Base-by-base conservation (phyloP, 2,888 invertebrate species). In the Diarsia brunnea region DNA sequence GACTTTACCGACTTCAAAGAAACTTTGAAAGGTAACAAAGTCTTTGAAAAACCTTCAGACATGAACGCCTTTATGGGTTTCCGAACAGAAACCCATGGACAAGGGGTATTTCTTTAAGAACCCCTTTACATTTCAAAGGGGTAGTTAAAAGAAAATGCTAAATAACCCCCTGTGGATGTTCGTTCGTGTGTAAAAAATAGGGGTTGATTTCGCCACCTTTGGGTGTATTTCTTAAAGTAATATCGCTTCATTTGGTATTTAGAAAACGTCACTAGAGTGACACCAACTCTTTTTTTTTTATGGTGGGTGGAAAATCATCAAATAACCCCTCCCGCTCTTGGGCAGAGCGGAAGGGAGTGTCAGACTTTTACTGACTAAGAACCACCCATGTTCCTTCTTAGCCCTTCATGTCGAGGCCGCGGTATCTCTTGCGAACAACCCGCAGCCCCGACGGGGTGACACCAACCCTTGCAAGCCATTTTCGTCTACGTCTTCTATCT, bases 81-180 rank as follows among this genome's bases (percentile, higher is more conserved):
- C 61, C 72, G 63, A 78, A 78, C 19, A 79, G 75, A 65, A 66
- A 78, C 61, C 47, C 67, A 72, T 58, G 72, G 75, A 66, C 47
- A 74, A 38, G 61, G 64, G 78, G 75, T 78, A 73, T 86, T 86
- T 86, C 84, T 78, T 85, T 71, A 83, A 85, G 75, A 85, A 75
- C 78, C 78, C 73, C 53, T 79, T 78, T 71, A 67, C 78, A 76
- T 80, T 78, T 79, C 76, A 80, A 85, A 85, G 79, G 84, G 85
- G 53, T 61, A 21, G 73, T 58, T 73, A 69, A 78, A 82, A 75
- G 78, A 78, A 81, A 79, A 79, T 79, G 79, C 65, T 79, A 79
- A 79, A 81, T 78, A 78, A 75, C 77, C 69, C 74, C 43, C 51
- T 61, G 64, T 73, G 64, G 71, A 78, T 76, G 31, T 78, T 69